These are phyloP conservation scores for Lutjanus campechanus DNA, from an alignment of 2,797 vertebrate species.

Conservation along the genomic window DNA sequence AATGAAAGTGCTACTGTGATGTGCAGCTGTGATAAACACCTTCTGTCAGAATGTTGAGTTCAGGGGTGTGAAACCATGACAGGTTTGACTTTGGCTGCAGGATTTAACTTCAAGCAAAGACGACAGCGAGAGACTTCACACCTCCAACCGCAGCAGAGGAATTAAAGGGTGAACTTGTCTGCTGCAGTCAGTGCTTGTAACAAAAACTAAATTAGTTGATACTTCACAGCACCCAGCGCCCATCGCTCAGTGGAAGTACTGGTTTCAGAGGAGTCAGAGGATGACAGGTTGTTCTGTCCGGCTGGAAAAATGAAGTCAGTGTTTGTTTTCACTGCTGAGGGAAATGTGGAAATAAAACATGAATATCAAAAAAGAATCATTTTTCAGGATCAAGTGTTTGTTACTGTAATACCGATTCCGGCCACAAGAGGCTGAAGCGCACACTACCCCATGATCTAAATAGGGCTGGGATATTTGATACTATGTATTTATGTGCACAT, in stretches of 20 bases:
- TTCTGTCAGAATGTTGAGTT: constrained; percentile 7
- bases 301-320: not conserved
- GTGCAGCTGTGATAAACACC: constrained; percentile 15
- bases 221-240: constrained; percentile 4
- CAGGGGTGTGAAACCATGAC: constrained; percentile 15
- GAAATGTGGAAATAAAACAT: not conserved
- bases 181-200: not conserved
- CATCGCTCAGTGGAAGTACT: constrained; percentile 26
- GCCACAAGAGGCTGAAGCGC: no score
- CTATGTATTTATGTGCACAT: no score
- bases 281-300: constrained; percentile 9
- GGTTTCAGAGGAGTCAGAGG: constrained; percentile 7
- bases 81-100: constrained; percentile 1
- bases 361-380: not conserved
- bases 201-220: constrained; percentile 16
- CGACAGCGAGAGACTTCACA: constrained; percentile 38
- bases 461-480: no score
- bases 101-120: constrained; percentile 27
- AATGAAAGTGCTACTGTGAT: not conserved
- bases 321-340: constrained; percentile 17
- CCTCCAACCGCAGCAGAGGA: constrained; percentile 23
- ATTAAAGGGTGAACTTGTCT: constrained; percentile 9
- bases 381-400: no score
- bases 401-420: no score
- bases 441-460: no score